Base-by-base conservation (phyloP, 2,113 vertebrate species). In the Oryzias curvinotus region DNA sequence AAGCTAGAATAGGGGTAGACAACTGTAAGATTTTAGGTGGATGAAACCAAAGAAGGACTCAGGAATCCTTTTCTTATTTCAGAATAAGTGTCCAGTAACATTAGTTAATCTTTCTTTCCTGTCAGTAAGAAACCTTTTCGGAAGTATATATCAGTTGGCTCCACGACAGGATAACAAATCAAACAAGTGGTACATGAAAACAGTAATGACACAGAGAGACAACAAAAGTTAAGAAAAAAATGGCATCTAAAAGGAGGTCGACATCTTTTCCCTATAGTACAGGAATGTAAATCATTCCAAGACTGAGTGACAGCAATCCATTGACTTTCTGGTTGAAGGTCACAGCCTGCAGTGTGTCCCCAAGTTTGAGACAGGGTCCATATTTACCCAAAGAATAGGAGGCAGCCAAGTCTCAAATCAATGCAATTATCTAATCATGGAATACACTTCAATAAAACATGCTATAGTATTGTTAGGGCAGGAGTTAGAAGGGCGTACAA, bases 391-490 rank as follows among this genome's bases (percentile, higher is more conserved):
- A 61, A 64, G 63, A 76, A 83, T 75, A 67, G 75, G 66, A 69
- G 12, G 53, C 62, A 74, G 87, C 81, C 81, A 83, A 84, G 68
- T 64, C 79, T 79, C 64, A 76, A 75, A 71, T 84, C 60, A 52
- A 79, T 73, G 77, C 69, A 87, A 87, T 90, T 85, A 83, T 84
- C 79, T 83, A 84, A 88, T 88, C 84, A 87, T 81, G 71, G 69
- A 87, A 86, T 87, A 81, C 88, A 86, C 71, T 77, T 74, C 72
- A 75, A 82, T 86, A 69, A 86, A 90, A 81, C 52, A 75, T 72
- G 58, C 68, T 59, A 68, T 59, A 49, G 68, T 58, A 71, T 86
- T 87, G 79, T 81, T 80, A 71, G 71, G 59, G 45, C 58, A 46
- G 65, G 63, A 18, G 47, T 2, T 10, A 18, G 47, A 18, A 48